Percentiles rank a stretch among this genome's conserved stretches.
Evolutionary conservation across 2,888 invertebrate species (phyloP).

Genomic region (Metalampra italica): DNA sequence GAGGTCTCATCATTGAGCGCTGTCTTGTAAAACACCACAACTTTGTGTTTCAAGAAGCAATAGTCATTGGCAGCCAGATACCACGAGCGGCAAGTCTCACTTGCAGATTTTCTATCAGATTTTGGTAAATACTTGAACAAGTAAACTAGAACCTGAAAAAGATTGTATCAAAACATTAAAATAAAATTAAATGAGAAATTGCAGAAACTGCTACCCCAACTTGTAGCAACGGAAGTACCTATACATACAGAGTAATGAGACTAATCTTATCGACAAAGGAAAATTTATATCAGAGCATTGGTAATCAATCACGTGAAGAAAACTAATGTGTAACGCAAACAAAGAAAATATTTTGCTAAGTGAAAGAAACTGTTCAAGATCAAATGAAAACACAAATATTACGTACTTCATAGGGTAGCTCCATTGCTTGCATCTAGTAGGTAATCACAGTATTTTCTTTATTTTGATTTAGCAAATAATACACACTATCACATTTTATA

Average conservation of each 20-base stretch:
- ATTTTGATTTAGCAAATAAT: background rate
- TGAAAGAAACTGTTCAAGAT: background rate
- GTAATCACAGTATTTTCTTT: background rate
- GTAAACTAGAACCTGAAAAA: slow-evolving; percentile 80
- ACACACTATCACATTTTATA: background rate
- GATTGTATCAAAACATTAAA: background rate
- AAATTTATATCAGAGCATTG: slow-evolving; percentile 1
- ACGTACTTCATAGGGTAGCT: slow-evolving; percentile 62
- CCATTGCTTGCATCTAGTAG: slow-evolving; percentile 34
- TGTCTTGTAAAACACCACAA: slow-evolving; percentile 67
- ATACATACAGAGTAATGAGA: too few species aligned
- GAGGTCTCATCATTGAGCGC: slow-evolving; percentile 58
- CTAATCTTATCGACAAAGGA: slow-evolving; percentile 16
- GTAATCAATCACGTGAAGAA: slow-evolving; percentile 59
- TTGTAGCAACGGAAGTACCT: too few species aligned
- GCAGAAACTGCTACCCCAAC: background rate
- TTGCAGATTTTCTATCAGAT: slow-evolving; percentile 82
- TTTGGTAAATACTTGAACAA: slow-evolving; percentile 81
- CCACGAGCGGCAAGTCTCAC: slow-evolving; percentile 82
- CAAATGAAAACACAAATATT: slow-evolving; percentile 5
- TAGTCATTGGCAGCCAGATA: slow-evolving; percentile 82
- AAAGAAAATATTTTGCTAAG: slow-evolving; percentile 32
- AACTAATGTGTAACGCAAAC: slow-evolving; percentile 37
- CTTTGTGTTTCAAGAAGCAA: slow-evolving; percentile 74
- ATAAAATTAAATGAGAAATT: background rate